A percentile compares a stretch with the other conserved stretches of the same genome.
These are phyloP conservation scores for Linyphia triangularis DNA, from an alignment of 2,888 invertebrate genomes.

Conservation along the genomic window DNA sequence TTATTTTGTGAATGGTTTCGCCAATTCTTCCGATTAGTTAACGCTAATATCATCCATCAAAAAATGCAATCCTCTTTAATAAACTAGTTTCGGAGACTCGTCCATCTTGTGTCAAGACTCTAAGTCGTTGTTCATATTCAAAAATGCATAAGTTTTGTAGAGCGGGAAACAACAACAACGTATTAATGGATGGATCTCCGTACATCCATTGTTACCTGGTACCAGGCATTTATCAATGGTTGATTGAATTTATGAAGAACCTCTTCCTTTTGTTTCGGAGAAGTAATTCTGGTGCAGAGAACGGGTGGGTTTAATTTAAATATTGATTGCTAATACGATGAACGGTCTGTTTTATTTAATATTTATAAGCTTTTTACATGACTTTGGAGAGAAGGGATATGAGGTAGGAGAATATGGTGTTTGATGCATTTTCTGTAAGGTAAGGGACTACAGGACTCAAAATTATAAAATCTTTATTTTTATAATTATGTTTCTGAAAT, in stretches of 20 bases:
- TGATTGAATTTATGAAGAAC: background rate
- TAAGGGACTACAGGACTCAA: too few species aligned
- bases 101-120: background rate
- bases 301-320: too few species aligned
- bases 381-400: too few species aligned
- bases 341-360: too few species aligned
- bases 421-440: too few species aligned
- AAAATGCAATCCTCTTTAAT: background rate
- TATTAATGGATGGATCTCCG: background rate
- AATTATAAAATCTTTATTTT: too few species aligned
- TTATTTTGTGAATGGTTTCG: too few species aligned
- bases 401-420: too few species aligned
- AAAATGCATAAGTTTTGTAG: background rate
- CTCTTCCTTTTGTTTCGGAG: background rate
- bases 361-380: too few species aligned
- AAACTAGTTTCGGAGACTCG: constrained; percentile 1
- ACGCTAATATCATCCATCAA: background rate
- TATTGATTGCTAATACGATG: too few species aligned
- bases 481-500: too few species aligned
- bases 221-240: background rate
- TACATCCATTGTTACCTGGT: background rate
- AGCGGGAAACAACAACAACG: background rate
- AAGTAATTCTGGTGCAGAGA: background rate
- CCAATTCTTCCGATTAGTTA: background rate
- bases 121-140: background rate